Evolutionary conservation across 2,888 invertebrate species (phyloP).

Genomic region (Cephus pygmeus): DNA sequence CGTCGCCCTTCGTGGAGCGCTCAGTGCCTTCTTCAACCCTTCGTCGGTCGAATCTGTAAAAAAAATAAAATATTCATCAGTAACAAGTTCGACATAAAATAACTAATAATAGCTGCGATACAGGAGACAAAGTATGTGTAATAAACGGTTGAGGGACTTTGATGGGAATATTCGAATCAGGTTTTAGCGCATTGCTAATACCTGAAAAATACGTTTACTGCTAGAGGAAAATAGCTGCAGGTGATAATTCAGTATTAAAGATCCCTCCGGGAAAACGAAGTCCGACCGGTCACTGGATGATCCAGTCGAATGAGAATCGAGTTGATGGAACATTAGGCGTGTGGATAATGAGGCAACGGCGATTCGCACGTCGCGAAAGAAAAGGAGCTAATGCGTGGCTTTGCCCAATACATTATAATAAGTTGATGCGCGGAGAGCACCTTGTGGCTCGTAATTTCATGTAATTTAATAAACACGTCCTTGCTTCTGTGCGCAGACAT

Average conservation of each 20-base stretch:
- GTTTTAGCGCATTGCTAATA: not conserved
- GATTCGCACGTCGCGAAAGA: too few species aligned
- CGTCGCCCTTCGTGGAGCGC: conserved; percentile 43
- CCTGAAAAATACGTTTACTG: too few species aligned
- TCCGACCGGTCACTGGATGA: too few species aligned
- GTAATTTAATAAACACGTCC: conserved; percentile 63
- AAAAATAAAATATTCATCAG: conserved; percentile 16
- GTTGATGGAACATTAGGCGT: too few species aligned
- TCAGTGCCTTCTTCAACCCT: conserved; percentile 52
- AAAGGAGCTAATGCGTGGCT: too few species aligned
- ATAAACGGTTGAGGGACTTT: not conserved
- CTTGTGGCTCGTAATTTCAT: conserved; percentile 57
- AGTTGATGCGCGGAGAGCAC: conserved; percentile 16
- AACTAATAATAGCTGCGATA: not conserved
- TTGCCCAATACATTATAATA: not conserved
- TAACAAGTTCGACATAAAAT: not conserved
- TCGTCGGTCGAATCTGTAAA: conserved; percentile 55
- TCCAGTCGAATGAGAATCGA: too few species aligned
- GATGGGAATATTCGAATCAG: not conserved
- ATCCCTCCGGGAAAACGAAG: too few species aligned
- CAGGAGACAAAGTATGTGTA: not conserved
- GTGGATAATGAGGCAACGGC: too few species aligned
- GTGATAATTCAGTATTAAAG: too few species aligned
- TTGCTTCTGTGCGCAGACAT: conserved; percentile 33
- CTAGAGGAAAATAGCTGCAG: too few species aligned